Evolutionary conservation across 2,113 vertebrate genomes (phyloP).

Genomic region (Tragelaphus imberbis): DNA sequence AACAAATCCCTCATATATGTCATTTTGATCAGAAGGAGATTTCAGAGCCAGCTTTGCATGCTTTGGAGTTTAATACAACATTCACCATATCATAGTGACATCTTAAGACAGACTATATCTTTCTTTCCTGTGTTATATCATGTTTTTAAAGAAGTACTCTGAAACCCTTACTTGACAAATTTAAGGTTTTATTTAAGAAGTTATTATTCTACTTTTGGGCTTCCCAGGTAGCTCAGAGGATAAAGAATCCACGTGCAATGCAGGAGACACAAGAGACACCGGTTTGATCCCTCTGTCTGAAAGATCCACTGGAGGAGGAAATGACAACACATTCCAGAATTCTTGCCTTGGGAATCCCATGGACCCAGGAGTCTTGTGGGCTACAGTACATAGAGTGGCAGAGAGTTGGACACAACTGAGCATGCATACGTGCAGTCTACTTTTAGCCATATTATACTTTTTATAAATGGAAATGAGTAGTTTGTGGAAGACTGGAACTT

Average conservation of each 20-base stretch:
- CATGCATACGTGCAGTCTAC: neutral
- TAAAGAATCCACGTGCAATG: neutral
- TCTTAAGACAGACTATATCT: neutral
- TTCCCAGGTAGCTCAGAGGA: neutral
- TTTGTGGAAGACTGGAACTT: neutral
- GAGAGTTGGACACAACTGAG: neutral
- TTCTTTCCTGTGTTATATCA: neutral
- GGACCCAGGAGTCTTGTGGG: neutral
- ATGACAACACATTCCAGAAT: neutral
- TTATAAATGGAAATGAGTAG: neutral
- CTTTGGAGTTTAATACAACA: neutral
- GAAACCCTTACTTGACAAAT: neutral
- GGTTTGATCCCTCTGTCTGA: accelerated
- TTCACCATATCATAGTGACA: neutral
- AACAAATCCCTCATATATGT: neutral
- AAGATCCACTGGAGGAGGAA: neutral
- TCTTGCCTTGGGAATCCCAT: neutral
- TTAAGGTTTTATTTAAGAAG: neutral
- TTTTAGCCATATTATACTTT: neutral
- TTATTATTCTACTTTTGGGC: neutral
- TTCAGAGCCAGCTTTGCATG: neutral
- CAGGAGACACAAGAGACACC: neutral
- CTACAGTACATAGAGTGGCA: neutral
- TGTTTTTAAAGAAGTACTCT: neutral
- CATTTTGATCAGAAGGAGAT: neutral